Percentiles rank a stretch among this genome's conserved stretches.
These are phyloP conservation scores for Holacanthella duospinosa DNA, from an alignment of 2,888 invertebrate genomes.

Conservation along the genomic window DNA sequence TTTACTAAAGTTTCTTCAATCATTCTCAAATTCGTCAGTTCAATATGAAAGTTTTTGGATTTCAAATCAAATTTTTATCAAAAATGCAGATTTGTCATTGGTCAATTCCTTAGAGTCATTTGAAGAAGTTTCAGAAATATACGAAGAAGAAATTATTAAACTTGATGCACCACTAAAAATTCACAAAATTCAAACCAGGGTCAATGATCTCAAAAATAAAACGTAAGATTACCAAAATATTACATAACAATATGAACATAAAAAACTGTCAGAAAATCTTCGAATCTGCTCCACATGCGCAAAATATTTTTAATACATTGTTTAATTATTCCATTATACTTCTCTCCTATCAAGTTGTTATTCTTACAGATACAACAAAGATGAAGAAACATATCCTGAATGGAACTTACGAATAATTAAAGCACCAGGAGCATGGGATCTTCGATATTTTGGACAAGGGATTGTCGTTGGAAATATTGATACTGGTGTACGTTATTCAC, in stretches of 20 bases:
- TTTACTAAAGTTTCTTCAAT: background rate
- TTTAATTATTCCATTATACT: no score
- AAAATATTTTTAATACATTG: no score
- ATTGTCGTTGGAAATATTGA: conserved; percentile 2
- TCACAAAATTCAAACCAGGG: background rate
- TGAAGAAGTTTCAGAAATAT: background rate
- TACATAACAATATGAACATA: no score
- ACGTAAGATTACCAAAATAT: background rate
- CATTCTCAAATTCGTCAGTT: background rate
- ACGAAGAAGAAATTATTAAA: background rate
- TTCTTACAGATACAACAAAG: no score
- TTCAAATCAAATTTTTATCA: conserved; percentile 4
- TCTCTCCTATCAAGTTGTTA: no score
- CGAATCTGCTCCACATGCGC: no score
- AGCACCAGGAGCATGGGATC: background rate
- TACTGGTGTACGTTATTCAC: background rate
- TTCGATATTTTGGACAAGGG: background rate
- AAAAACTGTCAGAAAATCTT: no score
- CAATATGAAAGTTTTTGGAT: background rate
- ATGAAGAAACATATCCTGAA: no score
- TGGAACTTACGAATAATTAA: background rate
- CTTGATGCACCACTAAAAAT: background rate
- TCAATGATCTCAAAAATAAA: background rate
- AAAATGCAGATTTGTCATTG: background rate
- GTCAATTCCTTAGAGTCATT: background rate